These are phyloP conservation scores for Australoheros scitulus DNA, from an alignment of 2,113 vertebrate genomes.

Conservation along the genomic window DNA sequence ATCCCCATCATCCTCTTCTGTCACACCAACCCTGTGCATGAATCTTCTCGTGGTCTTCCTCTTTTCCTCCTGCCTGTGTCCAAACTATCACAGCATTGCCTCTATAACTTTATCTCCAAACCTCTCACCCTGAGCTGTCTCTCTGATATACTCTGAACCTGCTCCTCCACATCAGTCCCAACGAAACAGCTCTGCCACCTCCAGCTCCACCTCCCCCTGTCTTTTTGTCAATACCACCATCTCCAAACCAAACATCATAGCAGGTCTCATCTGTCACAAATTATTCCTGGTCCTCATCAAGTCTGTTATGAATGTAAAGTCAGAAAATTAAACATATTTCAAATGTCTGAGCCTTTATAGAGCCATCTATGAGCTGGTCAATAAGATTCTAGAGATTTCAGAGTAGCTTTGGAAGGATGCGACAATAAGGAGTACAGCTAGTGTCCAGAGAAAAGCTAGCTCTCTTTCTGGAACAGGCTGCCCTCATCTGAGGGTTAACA, in stretches of 20 bases:
- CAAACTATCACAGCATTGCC: background rate
- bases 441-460: too few relatives aligned
- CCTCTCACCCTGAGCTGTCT: background rate
- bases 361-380: too few relatives aligned
- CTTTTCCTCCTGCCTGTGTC: background rate
- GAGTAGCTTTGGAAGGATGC: too few relatives aligned
- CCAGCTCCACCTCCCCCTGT: background rate
- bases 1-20: too few relatives aligned
- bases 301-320: too few relatives aligned
- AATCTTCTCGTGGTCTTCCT: background rate
- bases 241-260: background rate
- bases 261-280: background rate
- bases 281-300: background rate
- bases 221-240: background rate
- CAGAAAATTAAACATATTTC: too few relatives aligned
- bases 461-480: too few relatives aligned
- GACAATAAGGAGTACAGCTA: too few relatives aligned
- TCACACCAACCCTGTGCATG: too few relatives aligned
- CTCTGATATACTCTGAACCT: background rate
- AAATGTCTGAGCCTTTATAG: too few relatives aligned
- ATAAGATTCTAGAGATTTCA: too few relatives aligned
- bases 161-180: background rate
- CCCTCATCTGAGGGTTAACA: too few relatives aligned
- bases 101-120: background rate
- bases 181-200: background rate